A percentile compares a stretch with the other conserved stretches of the same genome.
Conservation (phyloP, 2,113 vertebrate species). For the Hyaena hyaena region DNA sequence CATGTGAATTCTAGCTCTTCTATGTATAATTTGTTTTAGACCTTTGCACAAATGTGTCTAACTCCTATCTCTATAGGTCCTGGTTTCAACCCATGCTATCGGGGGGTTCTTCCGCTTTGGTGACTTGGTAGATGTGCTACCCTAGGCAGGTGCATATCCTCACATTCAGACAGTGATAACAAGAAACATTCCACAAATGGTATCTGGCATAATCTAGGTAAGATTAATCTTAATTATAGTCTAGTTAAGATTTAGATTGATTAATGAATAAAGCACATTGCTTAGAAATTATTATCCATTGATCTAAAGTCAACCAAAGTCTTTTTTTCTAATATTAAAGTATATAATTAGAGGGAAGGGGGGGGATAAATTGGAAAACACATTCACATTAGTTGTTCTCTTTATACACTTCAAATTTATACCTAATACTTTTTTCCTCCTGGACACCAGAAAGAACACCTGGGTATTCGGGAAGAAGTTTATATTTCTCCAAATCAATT, state of each 20-base stretch:
- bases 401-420: slow-evolving; percentile 96
- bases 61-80: neutral
- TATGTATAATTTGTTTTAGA: neutral
- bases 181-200: neutral
- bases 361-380: neutral
- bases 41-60: neutral
- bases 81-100: neutral
- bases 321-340: neutral
- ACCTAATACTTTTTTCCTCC: slow-evolving; percentile 94
- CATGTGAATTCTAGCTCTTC: neutral
- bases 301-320: neutral
- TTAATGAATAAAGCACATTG: neutral
- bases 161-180: neutral
- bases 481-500: slow-evolving; percentile 89
- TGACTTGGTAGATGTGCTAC: neutral
- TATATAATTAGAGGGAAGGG: neutral
- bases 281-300: slow-evolving; percentile 20
- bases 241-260: neutral
- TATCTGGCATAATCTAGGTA: neutral
- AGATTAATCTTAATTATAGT: neutral
- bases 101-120: neutral
- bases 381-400: slow-evolving; percentile 80
- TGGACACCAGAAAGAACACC: slow-evolving; percentile 90
- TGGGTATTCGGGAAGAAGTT: slow-evolving; percentile 88
- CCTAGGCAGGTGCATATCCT: neutral